Conservation (phyloP, 2,113 vertebrate genomes). For the Trichomycterus rosablanca region DNA sequence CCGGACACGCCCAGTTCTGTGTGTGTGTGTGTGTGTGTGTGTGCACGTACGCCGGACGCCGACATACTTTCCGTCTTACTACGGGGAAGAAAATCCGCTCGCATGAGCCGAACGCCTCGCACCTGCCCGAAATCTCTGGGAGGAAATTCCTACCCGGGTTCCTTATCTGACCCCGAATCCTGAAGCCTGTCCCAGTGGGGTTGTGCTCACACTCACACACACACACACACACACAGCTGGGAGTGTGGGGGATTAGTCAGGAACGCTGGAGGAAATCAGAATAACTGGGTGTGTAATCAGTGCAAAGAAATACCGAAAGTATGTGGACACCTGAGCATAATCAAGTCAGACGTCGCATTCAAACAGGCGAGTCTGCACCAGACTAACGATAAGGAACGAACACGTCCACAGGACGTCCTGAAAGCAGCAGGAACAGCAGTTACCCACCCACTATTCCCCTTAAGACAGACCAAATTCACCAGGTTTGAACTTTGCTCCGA, state of each 20-base stretch:
- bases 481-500: no score
- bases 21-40: slow-evolving; percentile 27
- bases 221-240: slow-evolving; percentile 28
- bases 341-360: no score
- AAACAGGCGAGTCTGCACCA: no score
- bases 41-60: neutral
- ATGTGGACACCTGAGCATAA: no score
- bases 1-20: slow-evolving; percentile 21
- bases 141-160: slow-evolving; percentile 53
- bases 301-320: neutral
- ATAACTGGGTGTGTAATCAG: slow-evolving; percentile 19
- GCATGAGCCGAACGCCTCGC: slow-evolving; percentile 38
- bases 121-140: slow-evolving; percentile 61
- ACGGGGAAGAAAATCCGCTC: neutral
- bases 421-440: no score
- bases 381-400: no score
- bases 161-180: slow-evolving; percentile 44
- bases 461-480: no score
- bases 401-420: neutral
- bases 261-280: slow-evolving; percentile 18
- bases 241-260: slow-evolving; percentile 8
- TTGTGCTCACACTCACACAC: slow-evolving; percentile 4
- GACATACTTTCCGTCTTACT: slow-evolving; percentile 51
- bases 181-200: slow-evolving; percentile 11
- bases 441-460: no score